Conservation (phyloP, 2,797 vertebrate species). For the Acipenser ruthenus region DNA sequence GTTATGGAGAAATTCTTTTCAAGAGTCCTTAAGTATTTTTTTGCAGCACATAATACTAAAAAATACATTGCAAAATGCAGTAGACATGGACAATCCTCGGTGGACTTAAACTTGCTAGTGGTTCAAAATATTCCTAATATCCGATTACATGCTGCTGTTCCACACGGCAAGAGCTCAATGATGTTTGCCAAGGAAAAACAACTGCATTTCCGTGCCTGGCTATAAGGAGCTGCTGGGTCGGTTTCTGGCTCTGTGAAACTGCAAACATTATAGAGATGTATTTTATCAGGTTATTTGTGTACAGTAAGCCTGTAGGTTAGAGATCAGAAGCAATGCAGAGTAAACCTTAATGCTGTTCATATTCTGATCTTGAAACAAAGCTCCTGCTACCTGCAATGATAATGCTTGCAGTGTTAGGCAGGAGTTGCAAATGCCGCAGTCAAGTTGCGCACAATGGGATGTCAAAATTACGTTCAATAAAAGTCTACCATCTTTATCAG, state of each 20-base stretch:
- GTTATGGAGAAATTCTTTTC: no score
- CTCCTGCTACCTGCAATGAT: neutral
- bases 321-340: neutral
- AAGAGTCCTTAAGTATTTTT: no score
- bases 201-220: no score
- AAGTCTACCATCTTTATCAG: neutral
- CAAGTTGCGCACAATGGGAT: neutral
- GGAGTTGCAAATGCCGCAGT: neutral
- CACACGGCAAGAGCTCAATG: neutral
- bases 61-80: no score
- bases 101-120: neutral
- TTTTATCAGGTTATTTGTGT: neutral
- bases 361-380: neutral
- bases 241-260: no score
- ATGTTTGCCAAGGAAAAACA: neutral
- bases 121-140: neutral
- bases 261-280: neutral
- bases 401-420: neutral
- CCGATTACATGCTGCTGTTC: neutral
- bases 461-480: neutral
- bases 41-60: no score
- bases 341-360: neutral
- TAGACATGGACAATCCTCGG: neutral
- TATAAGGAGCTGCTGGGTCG: no score
- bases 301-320: neutral